Evolutionary conservation across 1,140 invertebrate genomes (phyloP), one percentile per base, ranked within the genome.

Genomic region (Prorops nasuta): DNA sequence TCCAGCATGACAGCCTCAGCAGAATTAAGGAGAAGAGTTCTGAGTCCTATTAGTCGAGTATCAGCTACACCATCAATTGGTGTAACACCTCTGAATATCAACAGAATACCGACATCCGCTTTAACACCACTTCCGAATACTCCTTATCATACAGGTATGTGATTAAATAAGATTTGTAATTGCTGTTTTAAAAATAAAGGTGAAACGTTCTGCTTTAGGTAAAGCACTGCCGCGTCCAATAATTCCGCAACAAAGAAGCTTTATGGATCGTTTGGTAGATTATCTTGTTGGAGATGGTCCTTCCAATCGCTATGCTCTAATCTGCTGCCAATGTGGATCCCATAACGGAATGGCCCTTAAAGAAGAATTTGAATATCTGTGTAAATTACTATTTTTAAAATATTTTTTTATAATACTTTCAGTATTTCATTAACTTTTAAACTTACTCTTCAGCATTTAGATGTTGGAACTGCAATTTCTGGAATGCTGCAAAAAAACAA

Each of bases 321-420:
- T 99, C 67, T 99, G 97, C 77, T 81, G 81, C 21, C 81, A 90
- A 50, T 99, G 97, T 72, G 83, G 83, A 49, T 87, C 87, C 9
- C 96, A 98, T 71, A 98, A 99, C 79, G 96, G 97, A 56, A 98
- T 99, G 94, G 92, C 95, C 14, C 81, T 97, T 4, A 86, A 88
- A 67, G 96, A 98, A 74, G 97, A 98, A 68, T 98, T 96, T 79
- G 94, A 96, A 70, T 98, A 90, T 78, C 81, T 94, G 49, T 83
- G 88, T 88, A 76, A 80, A 72, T 43, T 49, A 49, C 40, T 22
- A 12, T 32, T 31, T 2, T 9, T 15, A 18, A 1, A 44, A 42
- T 9, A 35, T 41, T 32, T 20, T 24, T 21, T 36, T 37, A n/a
- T 4, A 17, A 41, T 37, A 31, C 3, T n/a, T n/a, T n/a, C n/a